A percentile compares a stretch with the other conserved stretches of the same genome.
phyloP scores from a whole-genome alignment of 2,888 invertebrate genomes.

The Mystacides longicornis region DNA sequence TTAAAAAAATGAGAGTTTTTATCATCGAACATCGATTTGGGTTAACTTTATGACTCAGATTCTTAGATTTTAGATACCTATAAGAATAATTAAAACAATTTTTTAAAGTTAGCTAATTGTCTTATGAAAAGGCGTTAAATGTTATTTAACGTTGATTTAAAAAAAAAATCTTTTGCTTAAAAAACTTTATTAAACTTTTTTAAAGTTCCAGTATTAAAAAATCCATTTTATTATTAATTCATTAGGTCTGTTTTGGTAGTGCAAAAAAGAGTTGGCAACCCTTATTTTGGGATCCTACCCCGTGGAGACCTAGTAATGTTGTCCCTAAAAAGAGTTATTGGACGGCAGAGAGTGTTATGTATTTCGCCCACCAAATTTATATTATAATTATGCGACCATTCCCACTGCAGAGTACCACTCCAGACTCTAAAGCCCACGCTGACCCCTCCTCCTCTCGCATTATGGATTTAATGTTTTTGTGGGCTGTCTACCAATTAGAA shows the following conservation, averaged over 20 bases:
- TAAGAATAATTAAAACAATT: no score
- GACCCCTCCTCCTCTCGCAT: background rate
- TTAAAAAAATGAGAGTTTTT: no score
- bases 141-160: no score
- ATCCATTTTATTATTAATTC: background rate
- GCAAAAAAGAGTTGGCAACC: background rate
- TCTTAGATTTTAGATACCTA: no score
- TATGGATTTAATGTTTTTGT: no score
- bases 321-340: conserved; percentile 1
- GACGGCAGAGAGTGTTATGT: background rate
- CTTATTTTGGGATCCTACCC: background rate
- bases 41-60: no score
- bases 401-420: conserved; percentile 9
- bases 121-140: no score
- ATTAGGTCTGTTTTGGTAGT: background rate
- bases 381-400: conserved; percentile 25
- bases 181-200: background rate
- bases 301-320: background rate
- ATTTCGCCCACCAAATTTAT: conserved; percentile 21
- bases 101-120: no score
- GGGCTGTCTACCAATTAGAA: no score
- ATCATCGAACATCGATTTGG: no score
- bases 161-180: no score
- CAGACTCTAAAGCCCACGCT: background rate
- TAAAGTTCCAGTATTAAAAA: background rate